phyloP scores from a whole-genome alignment of 2,888 invertebrate species.

The Heliconius erato region DNA sequence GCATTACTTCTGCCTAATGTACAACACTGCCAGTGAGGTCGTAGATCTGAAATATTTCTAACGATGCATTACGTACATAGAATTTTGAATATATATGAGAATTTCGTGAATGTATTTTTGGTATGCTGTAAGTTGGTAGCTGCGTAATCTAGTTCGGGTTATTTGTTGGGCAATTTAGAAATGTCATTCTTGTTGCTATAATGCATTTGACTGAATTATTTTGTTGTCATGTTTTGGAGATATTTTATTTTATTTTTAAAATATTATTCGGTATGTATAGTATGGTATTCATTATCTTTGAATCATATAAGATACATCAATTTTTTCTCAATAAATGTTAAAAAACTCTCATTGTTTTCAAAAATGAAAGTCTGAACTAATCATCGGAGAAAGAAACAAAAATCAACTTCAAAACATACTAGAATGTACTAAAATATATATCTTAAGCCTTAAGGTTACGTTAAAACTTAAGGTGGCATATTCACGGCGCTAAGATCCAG shows the following conservation, averaged over 20 bases:
- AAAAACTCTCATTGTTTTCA: not conserved
- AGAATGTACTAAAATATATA: slow-evolving; percentile 20
- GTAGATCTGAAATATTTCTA: slow-evolving; percentile 27
- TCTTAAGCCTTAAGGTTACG: slow-evolving; percentile 36
- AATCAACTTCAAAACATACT: not conserved
- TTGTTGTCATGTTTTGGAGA: not conserved
- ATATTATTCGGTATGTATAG: no score
- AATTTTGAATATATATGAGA: slow-evolving; percentile 13
- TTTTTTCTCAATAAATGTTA: no score
- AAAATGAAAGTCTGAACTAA: not conserved
- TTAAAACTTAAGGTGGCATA: slow-evolving; percentile 42
- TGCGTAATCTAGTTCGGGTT: not conserved
- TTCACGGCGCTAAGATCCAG: slow-evolving; percentile 39
- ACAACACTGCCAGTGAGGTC: slow-evolving; percentile 13
- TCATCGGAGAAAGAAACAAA: not conserved
- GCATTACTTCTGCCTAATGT: slow-evolving; percentile 50
- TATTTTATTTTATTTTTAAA: no score
- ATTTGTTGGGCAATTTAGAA: no score
- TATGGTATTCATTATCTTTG: not conserved
- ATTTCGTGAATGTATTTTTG: slow-evolving; percentile 23
- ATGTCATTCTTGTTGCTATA: slow-evolving; percentile 5
- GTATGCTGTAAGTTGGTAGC: slow-evolving; percentile 9
- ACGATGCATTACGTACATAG: slow-evolving; percentile 17
- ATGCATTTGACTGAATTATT: not conserved
- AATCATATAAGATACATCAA: not conserved